phyloP scores from a whole-genome alignment of 1,140 invertebrate genomes.

The Zophobas atratus region DNA sequence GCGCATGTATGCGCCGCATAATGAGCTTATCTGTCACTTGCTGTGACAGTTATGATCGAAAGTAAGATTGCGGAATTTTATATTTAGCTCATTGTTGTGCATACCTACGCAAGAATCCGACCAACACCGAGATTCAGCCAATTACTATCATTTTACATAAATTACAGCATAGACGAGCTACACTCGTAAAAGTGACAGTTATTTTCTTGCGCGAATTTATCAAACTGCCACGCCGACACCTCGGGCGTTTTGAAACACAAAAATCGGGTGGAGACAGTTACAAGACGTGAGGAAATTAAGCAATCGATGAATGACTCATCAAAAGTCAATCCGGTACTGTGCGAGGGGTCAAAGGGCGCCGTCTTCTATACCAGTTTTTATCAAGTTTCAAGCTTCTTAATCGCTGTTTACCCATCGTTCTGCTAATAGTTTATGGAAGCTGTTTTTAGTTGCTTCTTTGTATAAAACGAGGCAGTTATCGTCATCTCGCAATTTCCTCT shows the following conservation, averaged over 20 bases:
- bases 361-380: no score
- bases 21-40: slow-evolving; percentile 18
- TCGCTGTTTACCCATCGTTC: no score
- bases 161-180: slow-evolving; percentile 20
- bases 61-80: slow-evolving; percentile 33
- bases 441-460: not conserved
- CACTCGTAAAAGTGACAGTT: slow-evolving; percentile 35
- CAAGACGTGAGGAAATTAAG: slow-evolving; percentile 35
- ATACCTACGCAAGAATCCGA: slow-evolving; percentile 22
- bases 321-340: not conserved
- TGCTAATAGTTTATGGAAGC: not conserved
- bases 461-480: not conserved
- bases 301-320: slow-evolving; percentile 20
- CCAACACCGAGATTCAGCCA: slow-evolving; percentile 8
- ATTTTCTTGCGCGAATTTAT: slow-evolving; percentile 33
- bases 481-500: slow-evolving; percentile 8
- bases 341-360: no score
- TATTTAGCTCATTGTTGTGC: slow-evolving; percentile 14
- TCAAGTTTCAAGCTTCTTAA: no score
- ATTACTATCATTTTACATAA: slow-evolving; percentile 38
- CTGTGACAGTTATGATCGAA: slow-evolving; percentile 32
- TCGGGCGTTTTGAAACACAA: not conserved
- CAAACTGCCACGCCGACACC: slow-evolving; percentile 23
- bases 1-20: not conserved
- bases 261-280: slow-evolving; percentile 12